Evolutionary conservation across 1,140 invertebrate species (phyloP).

Genomic region (Trissolcus basalis): DNA sequence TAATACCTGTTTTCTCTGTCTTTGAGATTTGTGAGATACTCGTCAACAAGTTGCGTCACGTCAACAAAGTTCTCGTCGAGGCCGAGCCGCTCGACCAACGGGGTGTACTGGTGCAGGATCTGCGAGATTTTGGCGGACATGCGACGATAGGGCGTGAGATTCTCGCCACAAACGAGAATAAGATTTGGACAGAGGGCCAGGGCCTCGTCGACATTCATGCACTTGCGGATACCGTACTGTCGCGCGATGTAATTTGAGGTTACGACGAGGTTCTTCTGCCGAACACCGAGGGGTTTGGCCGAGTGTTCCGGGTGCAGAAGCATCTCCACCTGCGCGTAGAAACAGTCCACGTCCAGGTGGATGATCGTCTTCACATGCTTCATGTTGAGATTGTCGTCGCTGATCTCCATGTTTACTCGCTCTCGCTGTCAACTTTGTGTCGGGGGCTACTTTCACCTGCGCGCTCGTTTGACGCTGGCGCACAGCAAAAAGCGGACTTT

Average conservation of each 20-base stretch:
- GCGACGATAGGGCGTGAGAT: conserved; percentile 83
- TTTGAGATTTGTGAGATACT: conserved; percentile 59
- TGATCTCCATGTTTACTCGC: conserved; percentile 65
- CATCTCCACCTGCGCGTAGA: conserved; percentile 90
- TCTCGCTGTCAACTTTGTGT: too few relatives aligned
- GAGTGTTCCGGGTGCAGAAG: conserved; percentile 80
- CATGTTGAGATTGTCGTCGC: conserved; percentile 60
- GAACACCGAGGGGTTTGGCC: conserved; percentile 82
- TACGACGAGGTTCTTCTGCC: conserved; percentile 87
- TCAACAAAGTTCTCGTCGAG: conserved; percentile 89
- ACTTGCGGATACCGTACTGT: conserved; percentile 83
- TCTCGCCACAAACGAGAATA: conserved; percentile 84
- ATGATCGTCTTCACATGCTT: conserved; percentile 81
- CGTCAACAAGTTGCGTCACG: conserved; percentile 81
- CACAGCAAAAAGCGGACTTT: too few relatives aligned
- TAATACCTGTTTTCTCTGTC: conserved; percentile 7
- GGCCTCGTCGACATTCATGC: conserved; percentile 84
- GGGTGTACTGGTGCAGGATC: conserved; percentile 81
- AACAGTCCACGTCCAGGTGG: conserved; percentile 87
- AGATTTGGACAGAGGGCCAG: conserved; percentile 81
- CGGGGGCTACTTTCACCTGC: too few relatives aligned
- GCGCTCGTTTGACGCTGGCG: too few relatives aligned
- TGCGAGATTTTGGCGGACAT: conserved; percentile 83
- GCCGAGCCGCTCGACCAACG: conserved; percentile 85
- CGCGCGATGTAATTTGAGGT: conserved; percentile 88